A percentile compares a stretch with the other conserved stretches of the same genome.
Evolutionary conservation across 37 sponge, comb jelly and placozoan genomes (phyloP).

Genomic region (Amphimedon queenslandica): DNA sequence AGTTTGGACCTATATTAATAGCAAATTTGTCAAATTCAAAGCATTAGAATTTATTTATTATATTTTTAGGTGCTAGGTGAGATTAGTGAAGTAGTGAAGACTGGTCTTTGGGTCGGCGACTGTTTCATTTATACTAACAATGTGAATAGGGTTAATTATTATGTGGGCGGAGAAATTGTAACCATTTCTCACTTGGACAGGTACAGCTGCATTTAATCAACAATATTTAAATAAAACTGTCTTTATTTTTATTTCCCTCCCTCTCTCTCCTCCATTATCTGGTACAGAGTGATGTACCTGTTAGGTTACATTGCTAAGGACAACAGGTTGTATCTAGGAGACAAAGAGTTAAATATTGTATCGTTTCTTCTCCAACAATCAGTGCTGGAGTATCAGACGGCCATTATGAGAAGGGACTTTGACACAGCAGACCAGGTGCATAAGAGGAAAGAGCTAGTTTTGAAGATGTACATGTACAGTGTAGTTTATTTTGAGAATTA

Average conservation of each 20-base stretch:
- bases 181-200: slow-evolving; percentile 93
- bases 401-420: slow-evolving; percentile 95
- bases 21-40: background rate
- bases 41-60: background rate
- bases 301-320: slow-evolving; percentile 92
- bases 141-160: slow-evolving; percentile 93
- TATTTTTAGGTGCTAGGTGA: slow-evolving; percentile 62
- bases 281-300: slow-evolving; percentile 71
- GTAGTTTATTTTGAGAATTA: background rate
- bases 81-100: slow-evolving; percentile 67
- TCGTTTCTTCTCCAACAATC: slow-evolving; percentile 82
- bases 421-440: slow-evolving; percentile 77
- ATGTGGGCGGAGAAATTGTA: slow-evolving; percentile 95
- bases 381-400: slow-evolving; percentile 96
- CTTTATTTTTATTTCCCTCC: too few relatives aligned
- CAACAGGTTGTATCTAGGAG: slow-evolving; percentile 90
- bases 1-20: background rate
- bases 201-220: slow-evolving; percentile 13
- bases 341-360: slow-evolving; percentile 85
- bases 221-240: background rate
- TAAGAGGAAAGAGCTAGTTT: background rate
- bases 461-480: too few relatives aligned
- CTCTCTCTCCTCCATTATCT: too few relatives aligned
- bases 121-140: slow-evolving; percentile 95
- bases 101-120: slow-evolving; percentile 95